Evolutionary conservation across 2,797 vertebrate species (phyloP), one percentile per base, ranked within the genome.

Genomic region (Acridotheres tristis): DNA sequence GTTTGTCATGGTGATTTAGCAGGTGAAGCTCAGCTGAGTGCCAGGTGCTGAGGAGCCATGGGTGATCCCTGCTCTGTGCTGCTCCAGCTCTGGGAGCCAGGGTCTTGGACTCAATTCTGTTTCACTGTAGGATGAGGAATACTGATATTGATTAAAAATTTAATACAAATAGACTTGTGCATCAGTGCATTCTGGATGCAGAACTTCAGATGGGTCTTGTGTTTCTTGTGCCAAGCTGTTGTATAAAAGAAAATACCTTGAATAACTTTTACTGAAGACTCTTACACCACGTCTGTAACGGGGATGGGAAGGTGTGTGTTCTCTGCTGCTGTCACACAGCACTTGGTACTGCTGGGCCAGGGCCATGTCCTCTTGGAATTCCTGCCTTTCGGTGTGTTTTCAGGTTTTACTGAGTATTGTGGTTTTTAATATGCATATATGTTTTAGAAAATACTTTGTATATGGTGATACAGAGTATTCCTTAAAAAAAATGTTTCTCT

Each of bases 221-320:
- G 85, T 9, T 6, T 45, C 68, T 59, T 74, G 20, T 66, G 29
- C 84, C 29, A 0, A 1, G 32, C n/a, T 77, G 30, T 38, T 73
- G 34, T 79, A 6, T 23, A 36, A 45, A 89, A 45, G 50, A 36
- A 62, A 68, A 26, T 47, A 66, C 2, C 71, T 58, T 80, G 36
- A 68, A 12, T 51, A 22, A 73, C 8, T 62, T 55, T n/a, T 34
- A 5, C 43, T 23, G 54, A 34, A 79, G 65, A 18, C 40, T 40
- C 47, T 25, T 13, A 0, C 0, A 1, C 36, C 15, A 6, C 1
- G 1, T 47, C 8, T 79, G 53, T 58, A 57, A 13, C 3, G 6
- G 20, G 23, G 11, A 1, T 54, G 42, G 12, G 23, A 75, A 34
- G 36, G 10, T 36, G 42, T 42, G 27, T 85, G 42, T 77, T 47